A percentile compares a stretch with the other conserved stretches of the same genome.
Conservation (phyloP, 2,888 invertebrate species). For the Ornithoptera alexandrae region DNA sequence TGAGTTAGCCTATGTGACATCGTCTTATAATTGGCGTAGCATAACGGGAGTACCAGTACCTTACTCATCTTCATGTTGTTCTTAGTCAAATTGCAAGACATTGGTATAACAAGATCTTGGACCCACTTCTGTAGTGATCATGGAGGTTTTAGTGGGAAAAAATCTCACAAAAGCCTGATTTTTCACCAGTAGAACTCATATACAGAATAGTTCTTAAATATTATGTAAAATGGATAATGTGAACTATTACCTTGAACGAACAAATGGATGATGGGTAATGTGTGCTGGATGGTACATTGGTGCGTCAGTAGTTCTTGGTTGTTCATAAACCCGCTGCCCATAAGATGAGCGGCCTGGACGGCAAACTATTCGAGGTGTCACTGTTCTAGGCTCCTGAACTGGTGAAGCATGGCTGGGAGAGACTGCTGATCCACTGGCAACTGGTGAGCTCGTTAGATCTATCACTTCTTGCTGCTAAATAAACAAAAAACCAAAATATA, state of each 20-base stretch:
- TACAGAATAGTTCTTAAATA: neutral
- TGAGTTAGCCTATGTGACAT: no score
- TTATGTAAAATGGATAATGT: neutral
- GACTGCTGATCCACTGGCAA: constrained; percentile 31
- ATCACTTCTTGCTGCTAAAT: constrained; percentile 60
- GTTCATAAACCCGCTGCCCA: neutral
- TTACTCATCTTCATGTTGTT: no score
- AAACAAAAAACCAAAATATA: neutral
- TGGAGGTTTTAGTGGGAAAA: no score
- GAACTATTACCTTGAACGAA: constrained; percentile 18
- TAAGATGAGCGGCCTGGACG: constrained; percentile 30
- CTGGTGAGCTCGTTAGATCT: constrained; percentile 60
- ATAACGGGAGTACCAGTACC: no score
- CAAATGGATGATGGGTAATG: constrained; percentile 21
- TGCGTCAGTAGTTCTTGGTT: constrained; percentile 4
- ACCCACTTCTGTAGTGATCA: no score
- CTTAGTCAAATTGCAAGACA: no score
- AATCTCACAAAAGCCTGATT: no score
- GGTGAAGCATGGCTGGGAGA: constrained; percentile 30
- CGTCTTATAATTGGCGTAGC: no score
- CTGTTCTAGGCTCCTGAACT: constrained; percentile 36
- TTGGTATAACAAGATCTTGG: no score
- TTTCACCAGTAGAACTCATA: no score
- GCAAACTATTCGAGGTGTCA: constrained; percentile 35
- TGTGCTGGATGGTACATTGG: constrained; percentile 21